Evolutionary conservation across 1,140 invertebrate species (phyloP).

Genomic region (Sitobion miscanthi): DNA sequence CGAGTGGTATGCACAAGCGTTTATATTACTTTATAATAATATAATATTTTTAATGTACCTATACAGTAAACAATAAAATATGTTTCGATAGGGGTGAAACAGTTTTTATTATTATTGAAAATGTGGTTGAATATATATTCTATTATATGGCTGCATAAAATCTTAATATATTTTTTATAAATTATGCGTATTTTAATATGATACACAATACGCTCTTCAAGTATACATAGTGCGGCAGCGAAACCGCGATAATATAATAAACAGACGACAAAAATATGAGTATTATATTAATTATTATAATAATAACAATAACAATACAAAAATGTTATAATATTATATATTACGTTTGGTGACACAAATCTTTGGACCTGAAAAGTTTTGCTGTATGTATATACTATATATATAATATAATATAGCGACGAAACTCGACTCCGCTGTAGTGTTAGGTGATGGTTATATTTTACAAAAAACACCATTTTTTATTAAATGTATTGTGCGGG

Average conservation of each 20-base stretch:
- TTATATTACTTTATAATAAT: neutral
- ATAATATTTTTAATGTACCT: neutral
- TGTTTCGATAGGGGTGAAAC: neutral
- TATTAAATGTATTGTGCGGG: neutral
- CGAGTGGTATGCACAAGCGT: neutral
- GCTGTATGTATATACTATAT: neutral
- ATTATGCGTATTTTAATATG: neutral
- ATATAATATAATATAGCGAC: neutral
- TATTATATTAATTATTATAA: too few species aligned
- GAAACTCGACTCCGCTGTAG: neutral
- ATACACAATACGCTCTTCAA: too few species aligned
- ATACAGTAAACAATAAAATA: neutral
- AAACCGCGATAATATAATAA: neutral
- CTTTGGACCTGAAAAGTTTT: neutral
- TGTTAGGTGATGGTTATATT: neutral
- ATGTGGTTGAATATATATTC: neutral
- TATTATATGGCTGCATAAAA: neutral
- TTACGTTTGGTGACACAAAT: neutral
- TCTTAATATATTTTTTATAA: neutral
- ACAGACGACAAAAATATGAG: neutral
- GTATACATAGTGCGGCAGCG: neutral
- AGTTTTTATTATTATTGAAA: neutral
- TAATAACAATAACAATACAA: neutral
- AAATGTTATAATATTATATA: neutral
- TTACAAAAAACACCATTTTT: neutral